Evolutionary conservation across 1,140 invertebrate genomes (phyloP).

Genomic region (Cotesia typhae): DNA sequence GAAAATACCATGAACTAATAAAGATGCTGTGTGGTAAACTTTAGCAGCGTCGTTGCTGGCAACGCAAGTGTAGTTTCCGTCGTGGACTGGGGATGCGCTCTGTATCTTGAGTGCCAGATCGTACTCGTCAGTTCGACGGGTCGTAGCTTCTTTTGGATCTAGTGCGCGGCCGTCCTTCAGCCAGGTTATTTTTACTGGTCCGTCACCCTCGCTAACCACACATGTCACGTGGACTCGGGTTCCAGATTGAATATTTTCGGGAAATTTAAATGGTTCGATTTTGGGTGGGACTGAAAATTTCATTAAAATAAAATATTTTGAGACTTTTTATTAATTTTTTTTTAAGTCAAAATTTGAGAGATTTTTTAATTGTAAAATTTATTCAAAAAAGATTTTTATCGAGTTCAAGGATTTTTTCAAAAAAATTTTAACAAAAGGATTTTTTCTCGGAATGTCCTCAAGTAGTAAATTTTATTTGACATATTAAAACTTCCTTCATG

Average conservation of each 20-base stretch:
- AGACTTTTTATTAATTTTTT: slow-evolving; percentile 7
- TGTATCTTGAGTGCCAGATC: slow-evolving; percentile 63
- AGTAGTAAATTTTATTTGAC: too few relatives aligned
- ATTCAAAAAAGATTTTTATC: too few relatives aligned
- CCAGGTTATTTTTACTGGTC: slow-evolving; percentile 74
- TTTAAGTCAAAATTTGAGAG: not conserved
- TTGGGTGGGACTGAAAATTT: slow-evolving; percentile 69
- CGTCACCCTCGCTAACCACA: slow-evolving; percentile 75
- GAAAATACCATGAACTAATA: slow-evolving; percentile 66
- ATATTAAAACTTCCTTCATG: too few relatives aligned
- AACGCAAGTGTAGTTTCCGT: slow-evolving; percentile 89
- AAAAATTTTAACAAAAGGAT: too few relatives aligned
- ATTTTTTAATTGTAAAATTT: not conserved
- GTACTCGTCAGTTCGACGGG: slow-evolving; percentile 63
- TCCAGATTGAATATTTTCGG: slow-evolving; percentile 67
- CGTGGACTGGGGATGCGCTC: slow-evolving; percentile 72
- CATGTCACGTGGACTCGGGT: slow-evolving; percentile 71
- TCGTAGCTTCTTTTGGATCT: slow-evolving; percentile 52
- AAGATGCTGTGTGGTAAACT: slow-evolving; percentile 63
- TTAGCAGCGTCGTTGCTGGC: slow-evolving; percentile 85
- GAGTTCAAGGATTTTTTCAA: too few relatives aligned
- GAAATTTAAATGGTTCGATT: slow-evolving; percentile 71
- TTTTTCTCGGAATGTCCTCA: too few relatives aligned
- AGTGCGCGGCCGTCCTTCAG: slow-evolving; percentile 68
- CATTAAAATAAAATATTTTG: slow-evolving; percentile 41